Base-by-base conservation (phyloP, 2,888 invertebrate genomes). In the Pomacea canaliculata region DNA sequence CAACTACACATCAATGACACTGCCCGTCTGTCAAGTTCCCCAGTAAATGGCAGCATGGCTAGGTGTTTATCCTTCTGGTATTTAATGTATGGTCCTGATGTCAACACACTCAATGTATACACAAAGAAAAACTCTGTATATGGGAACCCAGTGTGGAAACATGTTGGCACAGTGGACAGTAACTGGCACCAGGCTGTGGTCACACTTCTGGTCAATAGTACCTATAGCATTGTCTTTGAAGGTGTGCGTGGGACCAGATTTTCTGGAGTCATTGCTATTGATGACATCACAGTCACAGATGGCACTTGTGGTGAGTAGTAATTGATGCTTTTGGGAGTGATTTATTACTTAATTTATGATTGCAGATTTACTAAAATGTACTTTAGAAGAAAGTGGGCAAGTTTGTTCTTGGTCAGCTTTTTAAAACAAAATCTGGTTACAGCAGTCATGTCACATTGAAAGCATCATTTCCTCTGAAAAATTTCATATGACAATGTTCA, bases 1-100 rank as follows among this genome's bases (percentile, higher is more conserved):
- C 93, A 93, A 1, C 89, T 93, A 67, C 84, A 92, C 78, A 92
- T 93, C 1, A 93, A 93, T 5, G 93, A 93, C 85, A 90, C 91
- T 65, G 93, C 93, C 0, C 89, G 92, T 78, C 90, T 94, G 19
- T 70, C 82, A 37, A 85, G 85, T 71, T 82, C 84, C 7, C 23
- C 76, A 9, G 85, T 88, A 27, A 83, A 81, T 68, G 60, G 74
- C n/a, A 77, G 81, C 16, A 65, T n/a, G 12, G 67, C 69, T 68
- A 73, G 75, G 59, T 89, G 89, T 79, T 81, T 89, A n/a, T 80
- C 79, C 10, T 86, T 89, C 81, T 89, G 85, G 85, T 89, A 87
- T 79, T 84, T 85, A 79, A 89, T 89, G 88, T 88, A 86, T 76
- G 89, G 88, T 0, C 80, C 82, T 19, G 82, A 85, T 68, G 80